Percentiles rank a stretch among this genome's conserved stretches.
phyloP scores from a whole-genome alignment of 2,888 invertebrate genomes.

The Drosophila tripunctata region DNA sequence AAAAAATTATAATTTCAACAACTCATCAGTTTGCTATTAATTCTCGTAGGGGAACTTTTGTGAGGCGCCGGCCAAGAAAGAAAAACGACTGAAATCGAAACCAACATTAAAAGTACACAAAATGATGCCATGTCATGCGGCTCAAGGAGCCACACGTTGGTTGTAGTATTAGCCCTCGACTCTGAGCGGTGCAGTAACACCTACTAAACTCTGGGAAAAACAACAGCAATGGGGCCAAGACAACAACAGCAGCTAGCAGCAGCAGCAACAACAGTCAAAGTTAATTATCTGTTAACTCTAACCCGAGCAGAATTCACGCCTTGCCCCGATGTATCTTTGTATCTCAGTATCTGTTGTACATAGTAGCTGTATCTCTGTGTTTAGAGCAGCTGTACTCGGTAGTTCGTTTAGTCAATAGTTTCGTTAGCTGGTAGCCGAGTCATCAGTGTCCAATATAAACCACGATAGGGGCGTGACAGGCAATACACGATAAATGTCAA shows the following conservation, averaged over 20 bases:
- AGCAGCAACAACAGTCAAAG: constrained; percentile 36
- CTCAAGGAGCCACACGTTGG: constrained; percentile 46
- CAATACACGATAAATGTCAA: constrained; percentile 29
- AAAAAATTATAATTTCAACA: constrained; percentile 75
- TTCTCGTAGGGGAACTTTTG: constrained; percentile 46
- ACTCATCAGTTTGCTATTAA: constrained; percentile 79
- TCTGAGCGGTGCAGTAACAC: constrained; percentile 59
- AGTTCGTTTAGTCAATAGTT: constrained; percentile 21
- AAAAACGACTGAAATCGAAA: constrained; percentile 48
- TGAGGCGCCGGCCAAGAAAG: constrained; percentile 55
- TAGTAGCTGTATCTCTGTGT: constrained; percentile 1
- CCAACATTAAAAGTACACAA: constrained; percentile 21
- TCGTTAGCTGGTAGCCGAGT: constrained; percentile 33
- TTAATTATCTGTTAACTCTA: constrained; percentile 76
- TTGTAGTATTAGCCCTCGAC: constrained; percentile 16
- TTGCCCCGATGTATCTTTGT: constrained; percentile 36
- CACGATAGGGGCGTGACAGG: constrained; percentile 49
- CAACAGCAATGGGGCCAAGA: constrained; percentile 23
- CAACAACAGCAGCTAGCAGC: constrained; percentile 13
- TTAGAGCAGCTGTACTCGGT: constrained; percentile 19
- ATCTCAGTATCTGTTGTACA: background rate
- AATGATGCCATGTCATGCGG: constrained; percentile 51
- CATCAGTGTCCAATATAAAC: constrained; percentile 40
- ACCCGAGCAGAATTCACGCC: constrained; percentile 63
- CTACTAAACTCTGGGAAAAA: constrained; percentile 70